Conservation (phyloP, 2,113 vertebrate species). For the Fregata magnificens region DNA sequence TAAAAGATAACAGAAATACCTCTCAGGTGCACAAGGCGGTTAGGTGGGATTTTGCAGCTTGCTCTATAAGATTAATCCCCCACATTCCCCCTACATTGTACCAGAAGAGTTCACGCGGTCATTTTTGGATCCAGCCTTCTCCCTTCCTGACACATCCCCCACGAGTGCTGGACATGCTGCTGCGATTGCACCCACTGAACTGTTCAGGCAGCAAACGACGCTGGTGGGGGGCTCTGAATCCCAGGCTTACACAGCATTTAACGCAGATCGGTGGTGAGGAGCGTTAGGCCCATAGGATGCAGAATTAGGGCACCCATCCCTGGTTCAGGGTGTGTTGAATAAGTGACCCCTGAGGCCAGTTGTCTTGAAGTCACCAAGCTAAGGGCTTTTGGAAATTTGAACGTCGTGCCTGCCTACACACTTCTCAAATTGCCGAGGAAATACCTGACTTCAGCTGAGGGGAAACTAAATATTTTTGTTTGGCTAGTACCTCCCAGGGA, state of each 20-base stretch:
- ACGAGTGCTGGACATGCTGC: background rate
- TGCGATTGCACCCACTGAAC: background rate
- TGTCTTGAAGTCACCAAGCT: background rate
- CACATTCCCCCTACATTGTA: background rate
- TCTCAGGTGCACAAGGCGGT: background rate
- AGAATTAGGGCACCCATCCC: background rate
- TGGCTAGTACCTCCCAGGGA: background rate
- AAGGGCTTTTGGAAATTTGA: background rate
- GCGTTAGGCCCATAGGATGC: rapidly evolving
- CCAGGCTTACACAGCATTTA: background rate
- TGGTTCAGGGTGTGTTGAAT: background rate
- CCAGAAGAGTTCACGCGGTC: background rate
- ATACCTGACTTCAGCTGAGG: background rate
- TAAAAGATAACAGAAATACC: background rate
- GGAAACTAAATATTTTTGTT: background rate
- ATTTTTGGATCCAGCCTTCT: background rate
- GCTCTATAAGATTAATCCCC: background rate
- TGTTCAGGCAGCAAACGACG: background rate
- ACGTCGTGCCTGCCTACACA: rapidly evolving
- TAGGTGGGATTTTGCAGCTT: background rate
- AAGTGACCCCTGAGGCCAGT: rapidly evolving
- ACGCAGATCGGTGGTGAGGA: rapidly evolving
- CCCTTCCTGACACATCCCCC: background rate
- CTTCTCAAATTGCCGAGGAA: background rate
- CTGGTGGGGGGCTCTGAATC: background rate